phyloP scores from a whole-genome alignment of 2,797 vertebrate genomes.

The Anguilla megastoma region DNA sequence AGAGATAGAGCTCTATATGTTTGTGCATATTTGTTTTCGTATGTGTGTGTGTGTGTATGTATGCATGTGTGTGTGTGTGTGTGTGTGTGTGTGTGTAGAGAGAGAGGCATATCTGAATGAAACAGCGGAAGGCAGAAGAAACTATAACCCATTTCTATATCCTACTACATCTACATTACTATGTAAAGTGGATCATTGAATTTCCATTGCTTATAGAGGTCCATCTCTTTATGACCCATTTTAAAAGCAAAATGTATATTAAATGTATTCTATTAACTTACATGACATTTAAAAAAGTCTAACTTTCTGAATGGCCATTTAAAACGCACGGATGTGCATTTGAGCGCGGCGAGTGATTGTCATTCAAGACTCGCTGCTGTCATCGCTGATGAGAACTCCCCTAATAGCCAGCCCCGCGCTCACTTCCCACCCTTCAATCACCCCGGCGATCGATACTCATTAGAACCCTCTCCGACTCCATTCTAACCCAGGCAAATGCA shows the following conservation, averaged over 20 bases:
- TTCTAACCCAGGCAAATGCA: slow-evolving; percentile 51
- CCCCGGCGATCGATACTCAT: slow-evolving; percentile 53
- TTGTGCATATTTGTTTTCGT: no score
- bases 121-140: no score
- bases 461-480: slow-evolving; percentile 35
- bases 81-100: no score
- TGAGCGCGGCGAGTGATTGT: slow-evolving; percentile 56
- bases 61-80: no score
- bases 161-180: no score
- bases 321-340: slow-evolving; percentile 46
- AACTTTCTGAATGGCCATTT: background rate
- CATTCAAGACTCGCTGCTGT: slow-evolving; percentile 66
- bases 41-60: no score
- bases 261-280: background rate
- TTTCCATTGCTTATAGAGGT: background rate
- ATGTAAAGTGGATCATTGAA: no score
- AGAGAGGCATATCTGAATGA: no score
- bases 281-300: background rate
- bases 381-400: slow-evolving; percentile 58
- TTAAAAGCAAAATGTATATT: background rate
- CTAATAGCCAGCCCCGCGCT: slow-evolving; percentile 66
- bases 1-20: no score
- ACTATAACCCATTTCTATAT: no score
- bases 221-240: background rate
- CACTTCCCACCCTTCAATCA: slow-evolving; percentile 64